Conservation (phyloP, 2,113 vertebrate genomes). For the Suricata suricatta region DNA sequence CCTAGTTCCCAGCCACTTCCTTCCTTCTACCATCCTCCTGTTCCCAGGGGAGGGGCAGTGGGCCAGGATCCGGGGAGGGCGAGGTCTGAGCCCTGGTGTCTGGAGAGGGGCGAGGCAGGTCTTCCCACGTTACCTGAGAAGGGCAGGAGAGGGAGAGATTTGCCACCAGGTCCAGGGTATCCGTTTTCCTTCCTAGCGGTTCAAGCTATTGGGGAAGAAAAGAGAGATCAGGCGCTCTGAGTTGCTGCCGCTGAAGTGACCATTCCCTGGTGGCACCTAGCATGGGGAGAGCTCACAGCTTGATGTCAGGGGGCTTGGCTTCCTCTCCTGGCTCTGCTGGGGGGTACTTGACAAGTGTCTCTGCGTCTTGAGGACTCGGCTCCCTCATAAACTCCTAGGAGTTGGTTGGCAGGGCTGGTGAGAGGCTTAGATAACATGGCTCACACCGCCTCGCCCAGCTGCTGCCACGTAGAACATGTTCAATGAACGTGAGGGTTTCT, state of each 20-base stretch:
- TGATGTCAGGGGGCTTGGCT: background rate
- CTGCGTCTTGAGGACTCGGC: background rate
- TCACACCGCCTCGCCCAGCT: background rate
- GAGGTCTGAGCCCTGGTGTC: background rate
- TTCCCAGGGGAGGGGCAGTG: background rate
- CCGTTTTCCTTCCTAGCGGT: conserved; percentile 89
- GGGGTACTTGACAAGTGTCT: background rate
- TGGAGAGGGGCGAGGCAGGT: background rate
- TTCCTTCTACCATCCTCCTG: background rate
- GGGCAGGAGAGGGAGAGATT: conserved; percentile 88
- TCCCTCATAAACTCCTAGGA: background rate
- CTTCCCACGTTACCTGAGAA: conserved; percentile 85
- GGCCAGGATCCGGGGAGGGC: accelerated
- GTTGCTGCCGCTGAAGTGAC: background rate
- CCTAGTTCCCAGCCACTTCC: background rate
- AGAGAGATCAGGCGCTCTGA: background rate
- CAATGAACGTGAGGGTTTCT: background rate
- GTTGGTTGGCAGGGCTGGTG: background rate
- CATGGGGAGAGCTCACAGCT: background rate
- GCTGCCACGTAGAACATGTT: background rate
- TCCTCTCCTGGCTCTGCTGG: background rate
- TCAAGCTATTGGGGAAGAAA: conserved; percentile 86
- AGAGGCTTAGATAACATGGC: background rate
- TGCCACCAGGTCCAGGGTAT: conserved; percentile 84
- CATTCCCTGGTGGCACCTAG: background rate